phyloP scores from a whole-genome alignment of 2,888 invertebrate species.

The Pyrrhia umbra region DNA sequence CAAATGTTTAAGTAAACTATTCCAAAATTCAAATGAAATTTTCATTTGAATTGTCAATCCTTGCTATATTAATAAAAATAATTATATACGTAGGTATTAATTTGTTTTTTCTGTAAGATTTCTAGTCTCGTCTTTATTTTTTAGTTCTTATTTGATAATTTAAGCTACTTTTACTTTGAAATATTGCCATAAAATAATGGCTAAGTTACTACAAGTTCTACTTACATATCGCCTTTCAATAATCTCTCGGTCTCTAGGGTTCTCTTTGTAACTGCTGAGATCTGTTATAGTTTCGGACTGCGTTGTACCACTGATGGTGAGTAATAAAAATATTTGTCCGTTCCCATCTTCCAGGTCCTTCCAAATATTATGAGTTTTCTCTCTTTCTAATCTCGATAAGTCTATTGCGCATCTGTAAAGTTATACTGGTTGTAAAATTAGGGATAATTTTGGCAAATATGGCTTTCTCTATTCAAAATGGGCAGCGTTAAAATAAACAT shows the following conservation, averaged over 20 bases:
- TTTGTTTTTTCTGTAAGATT: too few relatives aligned
- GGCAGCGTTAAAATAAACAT: background rate
- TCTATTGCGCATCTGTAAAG: slow-evolving; percentile 95
- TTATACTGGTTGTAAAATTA: too few relatives aligned
- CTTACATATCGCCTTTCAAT: slow-evolving; percentile 93
- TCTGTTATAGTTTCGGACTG: slow-evolving; percentile 98
- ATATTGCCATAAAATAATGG: background rate
- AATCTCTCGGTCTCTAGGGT: slow-evolving; percentile 92
- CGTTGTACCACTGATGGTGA: slow-evolving; percentile 98
- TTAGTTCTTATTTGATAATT: too few relatives aligned
- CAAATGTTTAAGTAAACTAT: too few relatives aligned
- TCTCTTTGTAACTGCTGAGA: slow-evolving; percentile 95
- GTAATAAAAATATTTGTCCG: slow-evolving; percentile 95
- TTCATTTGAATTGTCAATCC: too few relatives aligned
- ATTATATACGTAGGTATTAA: too few relatives aligned
- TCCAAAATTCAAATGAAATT: too few relatives aligned
- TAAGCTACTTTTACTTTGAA: too few relatives aligned
- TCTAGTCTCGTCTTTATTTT: too few relatives aligned
- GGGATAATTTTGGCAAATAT: background rate
- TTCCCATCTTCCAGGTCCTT: slow-evolving; percentile 97
- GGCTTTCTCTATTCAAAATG: background rate
- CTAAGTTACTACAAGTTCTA: slow-evolving; percentile 60
- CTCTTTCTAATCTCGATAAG: slow-evolving; percentile 95
- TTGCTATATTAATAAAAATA: too few relatives aligned
- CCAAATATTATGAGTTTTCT: slow-evolving; percentile 97